Evolutionary conservation across 2,113 vertebrate genomes (phyloP), one percentile per base, ranked within the genome.

Genomic region (Candoia aspera): DNA sequence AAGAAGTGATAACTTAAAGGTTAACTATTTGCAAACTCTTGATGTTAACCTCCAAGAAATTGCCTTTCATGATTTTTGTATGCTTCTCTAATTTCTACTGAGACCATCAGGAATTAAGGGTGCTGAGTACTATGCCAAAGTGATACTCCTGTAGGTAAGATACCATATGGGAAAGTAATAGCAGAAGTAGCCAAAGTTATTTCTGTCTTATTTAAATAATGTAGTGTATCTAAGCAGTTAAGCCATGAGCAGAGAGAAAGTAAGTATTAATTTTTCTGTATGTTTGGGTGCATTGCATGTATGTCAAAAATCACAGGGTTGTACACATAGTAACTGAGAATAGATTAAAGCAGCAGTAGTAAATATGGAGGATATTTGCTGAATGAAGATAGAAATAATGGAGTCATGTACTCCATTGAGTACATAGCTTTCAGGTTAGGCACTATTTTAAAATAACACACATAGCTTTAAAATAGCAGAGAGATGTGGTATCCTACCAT

Each of bases 151-250:
- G 21, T 42, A 46, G 3, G 19, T 93, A 60, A 26, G 58, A 21
- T 90, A 89, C 87, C 88, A 94, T 93, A 54, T 95, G 10, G 91
- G 89, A 92, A 96, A 92, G 91, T 93, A 94, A 57, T 79, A 33
- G 33, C 21, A 57, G 86, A 37, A 84, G 15, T 59, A 54, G 6
- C 84, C 46, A 86, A 86, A 68, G 6, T 3, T 11, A 88, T 23
- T 21, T n/a, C 23, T 29, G 19, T 88, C 54, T 49, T 46, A 57
- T 64, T 10, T 86, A 33, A 21, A 64, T 9, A 29, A 53, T 24
- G 4, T 21, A 29, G 1, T 62, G 23, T 33, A 91, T 79, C 29
- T 21, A n/a, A 26, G 19, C 11, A 57, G 29, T 91, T 87, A 26
- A 91, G 37, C 9, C 37, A 57, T 90, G 17, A n/a, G 53, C 6